Conservation (phyloP, 2,888 invertebrate genomes). For the Bimastos eiseni region DNA sequence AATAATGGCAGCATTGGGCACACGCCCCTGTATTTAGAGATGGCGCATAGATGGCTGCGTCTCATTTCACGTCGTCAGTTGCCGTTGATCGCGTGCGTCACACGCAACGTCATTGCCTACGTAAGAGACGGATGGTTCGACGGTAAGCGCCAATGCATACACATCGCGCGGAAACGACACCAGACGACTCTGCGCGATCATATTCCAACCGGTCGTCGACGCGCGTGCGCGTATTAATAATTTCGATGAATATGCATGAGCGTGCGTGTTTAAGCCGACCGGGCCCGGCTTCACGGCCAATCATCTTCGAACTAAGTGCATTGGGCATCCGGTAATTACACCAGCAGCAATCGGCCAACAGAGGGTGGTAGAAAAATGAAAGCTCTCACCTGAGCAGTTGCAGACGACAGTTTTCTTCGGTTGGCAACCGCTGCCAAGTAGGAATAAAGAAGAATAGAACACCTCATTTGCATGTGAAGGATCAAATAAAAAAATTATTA, state of each 20-base stretch:
- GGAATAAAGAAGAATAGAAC: not conserved
- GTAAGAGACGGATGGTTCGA: not conserved
- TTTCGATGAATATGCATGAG: conserved; percentile 13
- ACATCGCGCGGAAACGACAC: not conserved
- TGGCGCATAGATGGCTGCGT: not conserved
- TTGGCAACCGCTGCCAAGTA: not conserved
- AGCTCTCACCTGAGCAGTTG: not conserved
- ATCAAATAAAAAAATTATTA: not conserved
- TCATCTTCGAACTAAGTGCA: not conserved
- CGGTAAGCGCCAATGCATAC: not conserved
- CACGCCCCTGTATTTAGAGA: not conserved
- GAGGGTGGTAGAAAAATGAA: not conserved
- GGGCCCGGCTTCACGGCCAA: not conserved
- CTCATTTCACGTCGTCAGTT: not conserved
- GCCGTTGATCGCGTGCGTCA: not conserved
- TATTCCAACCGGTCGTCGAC: not conserved
- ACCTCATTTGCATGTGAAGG: not conserved
- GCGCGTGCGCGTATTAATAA: not conserved
- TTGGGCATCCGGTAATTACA: conserved; percentile 1
- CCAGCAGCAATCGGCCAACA: not conserved
- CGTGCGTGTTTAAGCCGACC: not conserved
- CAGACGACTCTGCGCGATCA: not conserved
- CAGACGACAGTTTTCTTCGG: not conserved
- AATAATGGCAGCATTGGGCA: too few species aligned
- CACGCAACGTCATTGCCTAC: not conserved